Percentiles rank a stretch among this genome's conserved stretches.
Conservation (phyloP, 2,113 vertebrate species). For the Piaya cayana region DNA sequence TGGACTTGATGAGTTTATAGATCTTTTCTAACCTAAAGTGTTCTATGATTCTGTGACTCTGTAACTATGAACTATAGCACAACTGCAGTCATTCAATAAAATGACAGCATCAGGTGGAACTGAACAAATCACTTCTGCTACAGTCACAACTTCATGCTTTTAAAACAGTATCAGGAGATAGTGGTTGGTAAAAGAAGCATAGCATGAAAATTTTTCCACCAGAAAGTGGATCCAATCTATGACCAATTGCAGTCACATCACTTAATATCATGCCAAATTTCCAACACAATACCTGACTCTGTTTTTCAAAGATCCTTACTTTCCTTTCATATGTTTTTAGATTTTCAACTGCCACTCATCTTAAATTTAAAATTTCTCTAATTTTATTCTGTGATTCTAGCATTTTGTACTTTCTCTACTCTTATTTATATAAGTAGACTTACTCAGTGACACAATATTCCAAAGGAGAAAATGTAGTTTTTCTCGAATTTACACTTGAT, state of each 20-base stretch:
- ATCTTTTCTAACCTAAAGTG: no score
- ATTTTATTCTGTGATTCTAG: neutral
- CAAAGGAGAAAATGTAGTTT: neutral
- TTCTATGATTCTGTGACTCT: no score
- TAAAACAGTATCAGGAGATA: neutral
- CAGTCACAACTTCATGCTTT: neutral
- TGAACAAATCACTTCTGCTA: neutral
- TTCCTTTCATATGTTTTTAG: neutral
- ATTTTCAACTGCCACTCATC: neutral
- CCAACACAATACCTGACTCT: neutral
- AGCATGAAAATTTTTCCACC: neutral
- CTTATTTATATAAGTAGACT: neutral
- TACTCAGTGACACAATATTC: neutral
- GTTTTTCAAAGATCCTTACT: neutral
- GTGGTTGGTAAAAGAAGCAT: neutral
- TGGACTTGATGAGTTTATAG: no score
- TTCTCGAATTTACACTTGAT: neutral
- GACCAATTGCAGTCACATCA: neutral
- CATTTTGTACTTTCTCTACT: neutral
- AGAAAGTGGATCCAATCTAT: neutral
- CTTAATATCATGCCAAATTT: neutral
- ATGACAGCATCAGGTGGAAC: neutral
- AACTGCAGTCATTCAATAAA: neutral
- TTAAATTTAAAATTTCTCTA: neutral
- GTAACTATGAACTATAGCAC: no score